Conservation (phyloP, 2,888 invertebrate species). For the Dasysyrphus tricinctus region DNA sequence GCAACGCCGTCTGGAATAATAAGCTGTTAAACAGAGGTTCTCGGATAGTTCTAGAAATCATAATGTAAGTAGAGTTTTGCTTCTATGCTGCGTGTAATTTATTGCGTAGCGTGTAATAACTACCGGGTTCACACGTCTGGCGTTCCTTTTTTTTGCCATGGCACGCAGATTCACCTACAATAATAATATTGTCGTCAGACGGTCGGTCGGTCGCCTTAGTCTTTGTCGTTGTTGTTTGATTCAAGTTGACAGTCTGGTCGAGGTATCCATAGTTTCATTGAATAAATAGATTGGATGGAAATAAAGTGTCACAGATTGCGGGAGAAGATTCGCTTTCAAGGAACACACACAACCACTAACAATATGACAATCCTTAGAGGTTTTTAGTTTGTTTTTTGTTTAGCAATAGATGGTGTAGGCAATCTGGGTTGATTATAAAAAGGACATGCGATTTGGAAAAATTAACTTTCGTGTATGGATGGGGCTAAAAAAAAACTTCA, state of each 20-base stretch:
- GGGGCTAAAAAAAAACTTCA: background rate
- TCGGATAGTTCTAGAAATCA: constrained; percentile 60
- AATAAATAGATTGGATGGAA: constrained; percentile 55
- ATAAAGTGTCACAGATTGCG: constrained; percentile 64
- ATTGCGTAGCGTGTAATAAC: constrained; percentile 66
- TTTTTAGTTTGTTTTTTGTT: background rate
- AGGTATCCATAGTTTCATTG: constrained; percentile 42
- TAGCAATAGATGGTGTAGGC: background rate
- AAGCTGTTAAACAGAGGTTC: constrained; percentile 52
- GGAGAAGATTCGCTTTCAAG: constrained; percentile 66
- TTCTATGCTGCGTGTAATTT: constrained; percentile 70
- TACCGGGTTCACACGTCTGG: constrained; percentile 73
- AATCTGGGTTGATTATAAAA: background rate
- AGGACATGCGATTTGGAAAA: background rate
- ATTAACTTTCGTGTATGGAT: background rate
- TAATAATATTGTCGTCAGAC: background rate
- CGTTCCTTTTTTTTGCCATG: constrained; percentile 33
- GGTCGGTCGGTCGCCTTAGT: background rate
- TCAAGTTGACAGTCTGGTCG: constrained; percentile 29
- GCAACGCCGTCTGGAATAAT: constrained; percentile 71
- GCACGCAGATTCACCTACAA: constrained; percentile 49
- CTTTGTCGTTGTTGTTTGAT: background rate
- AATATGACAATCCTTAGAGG: constrained; percentile 4
- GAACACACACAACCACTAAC: constrained; percentile 11
- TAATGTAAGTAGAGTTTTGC: constrained; percentile 19